Evolutionary conservation across 2,797 vertebrate genomes (phyloP).

Genomic region (Garrulus glandarius): DNA sequence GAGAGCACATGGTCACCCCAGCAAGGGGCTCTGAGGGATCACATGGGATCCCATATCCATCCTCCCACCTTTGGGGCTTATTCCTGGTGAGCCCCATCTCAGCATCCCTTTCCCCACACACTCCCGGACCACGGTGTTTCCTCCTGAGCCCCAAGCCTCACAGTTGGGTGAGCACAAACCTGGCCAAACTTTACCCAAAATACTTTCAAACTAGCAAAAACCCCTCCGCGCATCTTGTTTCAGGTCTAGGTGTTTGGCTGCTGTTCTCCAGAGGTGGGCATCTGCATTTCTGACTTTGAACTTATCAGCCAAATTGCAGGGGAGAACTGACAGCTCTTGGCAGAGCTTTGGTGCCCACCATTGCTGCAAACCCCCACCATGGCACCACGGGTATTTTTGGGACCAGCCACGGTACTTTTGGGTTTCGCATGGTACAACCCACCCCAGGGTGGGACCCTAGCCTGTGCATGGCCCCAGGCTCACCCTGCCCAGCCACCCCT

Average conservation of each 20-base stretch:
- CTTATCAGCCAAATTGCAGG: neutral
- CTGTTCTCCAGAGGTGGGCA: neutral
- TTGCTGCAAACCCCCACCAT: neutral
- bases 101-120: neutral
- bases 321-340: neutral
- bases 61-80: neutral
- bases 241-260: neutral
- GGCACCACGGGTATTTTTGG: neutral
- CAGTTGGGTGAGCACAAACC: neutral
- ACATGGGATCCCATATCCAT: rapidly evolving
- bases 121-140: neutral
- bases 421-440: neutral
- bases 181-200: neutral
- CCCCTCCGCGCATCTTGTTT: rapidly evolving
- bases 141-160: neutral
- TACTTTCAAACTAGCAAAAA: neutral
- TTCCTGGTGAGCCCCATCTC: neutral
- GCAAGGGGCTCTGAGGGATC: neutral
- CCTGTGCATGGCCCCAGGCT: neutral
- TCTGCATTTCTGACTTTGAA: neutral
- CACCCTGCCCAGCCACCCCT: neutral
- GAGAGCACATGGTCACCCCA: neutral
- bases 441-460: neutral
- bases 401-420: neutral
- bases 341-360: neutral